Evolutionary conservation across 2,113 vertebrate genomes (phyloP), one percentile per base, ranked within the genome.

Genomic region (Rhizomys pruinosus): DNA sequence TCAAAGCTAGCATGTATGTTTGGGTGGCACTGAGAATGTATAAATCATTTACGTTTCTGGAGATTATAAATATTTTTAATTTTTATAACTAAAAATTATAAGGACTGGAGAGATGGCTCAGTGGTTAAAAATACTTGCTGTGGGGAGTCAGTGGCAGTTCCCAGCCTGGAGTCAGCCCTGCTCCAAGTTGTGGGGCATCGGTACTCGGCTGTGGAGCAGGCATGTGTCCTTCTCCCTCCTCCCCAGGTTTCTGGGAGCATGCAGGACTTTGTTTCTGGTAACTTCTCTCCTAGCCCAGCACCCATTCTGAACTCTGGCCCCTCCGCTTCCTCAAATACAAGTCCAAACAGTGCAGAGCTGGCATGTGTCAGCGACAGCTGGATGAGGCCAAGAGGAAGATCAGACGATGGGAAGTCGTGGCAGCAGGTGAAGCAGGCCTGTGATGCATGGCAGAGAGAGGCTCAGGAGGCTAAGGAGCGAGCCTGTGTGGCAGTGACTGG

Each of bases 331-430:
- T 63, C 97, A 47, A 97, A 95, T 32, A 91, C 97, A 22, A 97
- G 95, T 90, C 94, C 97, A 71, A 98, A 96, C 91, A 98, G 97
- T 0, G 96, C 97, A 0, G 99, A 99, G 94, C 97, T 99, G 77
- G 97, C 98, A 7, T 98, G 98, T n/a, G 98, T 99, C 72, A 97
- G 44, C 97, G 98, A 95, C 99, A 99, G 93, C 98, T 99, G 94
- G 99, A 99, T 0, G 98, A 99, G 92, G 99, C 99, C 96, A 99
- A 98, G 97, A 98, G 98, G 93, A 99, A 98, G 98, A 99, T 99
- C 94, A 98, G 99, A 95, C 99, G 99, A 86, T 99, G 99, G 99
- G 99, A 99, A 97, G 94, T 99, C 99, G 16, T 99, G 99, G 99
- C 99, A 98, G 96, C 99, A 99, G 96, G 98, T 99, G 90, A 99